Conservation (phyloP, 1,140 invertebrate genomes). For the Aphelenchoides besseyi region DNA sequence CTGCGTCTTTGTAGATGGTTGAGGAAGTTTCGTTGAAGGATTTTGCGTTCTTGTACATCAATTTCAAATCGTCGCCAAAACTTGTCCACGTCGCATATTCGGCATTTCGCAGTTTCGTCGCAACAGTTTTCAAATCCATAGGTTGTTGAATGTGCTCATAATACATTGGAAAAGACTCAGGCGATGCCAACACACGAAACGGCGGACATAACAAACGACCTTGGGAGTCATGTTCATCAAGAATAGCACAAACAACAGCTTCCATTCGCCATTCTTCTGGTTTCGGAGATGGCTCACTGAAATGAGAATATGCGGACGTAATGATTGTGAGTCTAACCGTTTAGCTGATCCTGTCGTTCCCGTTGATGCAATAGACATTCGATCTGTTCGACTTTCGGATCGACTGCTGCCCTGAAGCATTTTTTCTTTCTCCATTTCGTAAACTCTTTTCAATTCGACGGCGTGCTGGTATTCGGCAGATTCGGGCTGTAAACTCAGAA, state of each 20-base stretch:
- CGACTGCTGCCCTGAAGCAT: not conserved
- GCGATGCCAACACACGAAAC: conserved; percentile 49
- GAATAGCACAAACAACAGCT: conserved; percentile 39
- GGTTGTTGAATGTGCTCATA: conserved; percentile 96
- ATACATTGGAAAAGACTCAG: conserved; percentile 79
- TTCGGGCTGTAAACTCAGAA: conserved; percentile 12
- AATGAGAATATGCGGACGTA: too few relatives aligned
- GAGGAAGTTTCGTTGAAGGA: conserved; percentile 93
- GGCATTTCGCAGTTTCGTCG: conserved; percentile 76
- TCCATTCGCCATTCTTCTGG: conserved; percentile 41
- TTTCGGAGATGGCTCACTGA: conserved; percentile 20
- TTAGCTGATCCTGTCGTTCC: not conserved
- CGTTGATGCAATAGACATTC: not conserved
- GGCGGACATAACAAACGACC: conserved; percentile 58
- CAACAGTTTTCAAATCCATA: conserved; percentile 92
- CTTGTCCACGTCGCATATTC: conserved; percentile 77
- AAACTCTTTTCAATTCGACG: conserved; percentile 15
- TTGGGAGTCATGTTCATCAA: conserved; percentile 45
- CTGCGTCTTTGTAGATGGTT: conserved; percentile 78
- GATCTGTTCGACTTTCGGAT: not conserved
- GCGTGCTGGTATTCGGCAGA: not conserved
- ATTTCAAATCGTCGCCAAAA: conserved; percentile 81
- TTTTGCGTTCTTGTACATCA: conserved; percentile 92
- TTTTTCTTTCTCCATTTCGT: not conserved
- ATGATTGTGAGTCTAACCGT: not conserved